A percentile compares a stretch with the other conserved stretches of the same genome.
Conservation (phyloP, 2,888 invertebrate species). For the Brachynemurus nebulosus region DNA sequence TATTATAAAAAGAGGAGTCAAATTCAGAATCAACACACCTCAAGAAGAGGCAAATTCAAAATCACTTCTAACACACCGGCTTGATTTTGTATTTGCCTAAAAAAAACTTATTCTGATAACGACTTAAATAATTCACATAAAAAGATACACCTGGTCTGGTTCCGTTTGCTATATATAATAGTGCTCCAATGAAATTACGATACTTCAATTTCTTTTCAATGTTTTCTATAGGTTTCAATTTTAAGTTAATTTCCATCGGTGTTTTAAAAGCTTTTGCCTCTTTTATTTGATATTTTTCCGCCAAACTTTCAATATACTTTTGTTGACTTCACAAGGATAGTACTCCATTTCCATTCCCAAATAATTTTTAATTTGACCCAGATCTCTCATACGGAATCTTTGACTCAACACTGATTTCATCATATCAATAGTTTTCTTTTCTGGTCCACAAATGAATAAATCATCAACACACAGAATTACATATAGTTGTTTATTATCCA, state of each 20-base stretch:
- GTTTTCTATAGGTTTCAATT: not conserved
- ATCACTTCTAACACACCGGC: too few relatives aligned
- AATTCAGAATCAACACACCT: too few relatives aligned
- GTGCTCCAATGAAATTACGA: not conserved
- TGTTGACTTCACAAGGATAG: not conserved
- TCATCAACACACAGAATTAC: not conserved
- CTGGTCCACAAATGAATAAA: not conserved
- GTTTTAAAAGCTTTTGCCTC: not conserved
- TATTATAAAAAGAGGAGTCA: too few relatives aligned
- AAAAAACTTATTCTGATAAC: too few relatives aligned
- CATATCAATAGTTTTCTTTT: not conserved
- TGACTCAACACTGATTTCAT: conserved; percentile 2
- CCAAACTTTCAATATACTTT: conserved; percentile 2
- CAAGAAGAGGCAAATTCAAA: too few relatives aligned
- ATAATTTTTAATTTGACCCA: conserved; percentile 1
- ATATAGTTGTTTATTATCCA: not conserved
- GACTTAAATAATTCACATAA: not conserved
- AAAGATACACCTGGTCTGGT: not conserved
- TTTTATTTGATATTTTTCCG: conserved; percentile 2
- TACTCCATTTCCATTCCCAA: not conserved
- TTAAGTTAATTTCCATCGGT: not conserved
- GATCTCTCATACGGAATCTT: conserved; percentile 1
- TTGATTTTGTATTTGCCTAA: too few relatives aligned
- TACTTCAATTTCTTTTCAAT: not conserved
- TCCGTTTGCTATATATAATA: not conserved